Conservation (phyloP, 2,888 invertebrate genomes). For the Sinopyrophorus schimmeli region DNA sequence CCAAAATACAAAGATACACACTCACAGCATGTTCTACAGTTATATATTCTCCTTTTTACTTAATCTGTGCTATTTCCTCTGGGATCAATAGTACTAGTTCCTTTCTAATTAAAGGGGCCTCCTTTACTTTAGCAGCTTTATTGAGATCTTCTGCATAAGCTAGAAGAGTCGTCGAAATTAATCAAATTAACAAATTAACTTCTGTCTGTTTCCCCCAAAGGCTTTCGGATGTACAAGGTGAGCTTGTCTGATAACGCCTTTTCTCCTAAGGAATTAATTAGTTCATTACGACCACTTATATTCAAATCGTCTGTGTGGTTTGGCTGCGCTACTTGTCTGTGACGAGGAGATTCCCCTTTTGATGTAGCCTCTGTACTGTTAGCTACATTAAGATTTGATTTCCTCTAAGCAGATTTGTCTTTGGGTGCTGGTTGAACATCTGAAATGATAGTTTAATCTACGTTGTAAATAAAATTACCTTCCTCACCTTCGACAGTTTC, state of each 20-base stretch:
- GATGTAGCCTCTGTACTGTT: slow-evolving; percentile 67
- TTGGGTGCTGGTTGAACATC: slow-evolving; percentile 59
- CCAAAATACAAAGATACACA: too few species aligned
- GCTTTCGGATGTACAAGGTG: slow-evolving; percentile 63
- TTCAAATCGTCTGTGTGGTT: slow-evolving; percentile 44
- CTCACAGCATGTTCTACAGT: too few species aligned
- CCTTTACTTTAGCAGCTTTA: too few species aligned
- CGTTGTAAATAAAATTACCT: too few species aligned
- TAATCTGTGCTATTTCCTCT: too few species aligned
- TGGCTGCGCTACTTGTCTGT: slow-evolving; percentile 57
- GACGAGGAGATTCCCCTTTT: slow-evolving; percentile 64
- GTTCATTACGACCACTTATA: slow-evolving; percentile 55
- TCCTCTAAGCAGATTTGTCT: slow-evolving; percentile 78
- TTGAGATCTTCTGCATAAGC: too few species aligned
- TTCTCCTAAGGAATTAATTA: slow-evolving; percentile 61
- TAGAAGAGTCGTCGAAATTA: too few species aligned
- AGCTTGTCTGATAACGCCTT: slow-evolving; percentile 58
- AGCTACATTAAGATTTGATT: slow-evolving; percentile 68
- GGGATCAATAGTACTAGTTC: too few species aligned
- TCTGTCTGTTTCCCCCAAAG: too few species aligned
- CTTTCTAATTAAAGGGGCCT: too few species aligned
- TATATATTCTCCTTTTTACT: too few species aligned
- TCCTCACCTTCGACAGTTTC: slow-evolving; percentile 80
- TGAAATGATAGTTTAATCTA: slow-evolving; percentile 28
- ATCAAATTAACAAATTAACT: too few species aligned